Evolutionary conservation across 2,797 vertebrate genomes (phyloP), one percentile per base, ranked within the genome.

Genomic region (Pseudocheirus occidentalis): DNA sequence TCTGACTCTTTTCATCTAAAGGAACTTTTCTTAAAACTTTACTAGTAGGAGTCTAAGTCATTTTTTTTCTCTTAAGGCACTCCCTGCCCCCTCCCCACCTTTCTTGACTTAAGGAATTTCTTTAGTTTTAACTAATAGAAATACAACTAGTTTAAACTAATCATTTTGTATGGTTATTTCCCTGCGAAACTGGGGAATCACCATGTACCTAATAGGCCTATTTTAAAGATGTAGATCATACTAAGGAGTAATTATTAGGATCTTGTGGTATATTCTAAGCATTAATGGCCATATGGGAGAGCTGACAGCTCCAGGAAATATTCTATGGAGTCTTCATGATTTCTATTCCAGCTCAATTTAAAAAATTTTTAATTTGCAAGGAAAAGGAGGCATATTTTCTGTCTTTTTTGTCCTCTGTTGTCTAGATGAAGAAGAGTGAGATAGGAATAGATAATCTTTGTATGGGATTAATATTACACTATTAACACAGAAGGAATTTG

Each of bases 201-300:
- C 40, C 96, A 97, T 95, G 95, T 96, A 95, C 95, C 95, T 95
- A 98, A 97, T 96, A 97, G 97, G 95, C 90, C 73, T 97, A 73
- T 96, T 98, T 98, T 97, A 96, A 97, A 97, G 94, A 98, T 97
- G 81, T 56, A 98, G 91, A 94, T 92, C 95, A 97, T 94, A 97
- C 95, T 96, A 95, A 96, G 92, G n/a, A 98, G 96, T 97, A 98
- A 98, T 96, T 96, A 98, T 97, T 95, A 97, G 96, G 97, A 62
- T 94, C 66, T 90, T 93, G 93, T 96, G 93, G 97, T 98, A 97
- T 98, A 98, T 98, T 97, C 95, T 98, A 93, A 92, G 94, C 93
- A 98, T 98, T 98, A 98, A 98, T 98, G 96, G 96, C 95, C 96
- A 98, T 95, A 97, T 98, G 97, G 96, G 96, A 97, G 97, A 98